Conservation (phyloP, 2,888 invertebrate species). For the Athrips mouffetella region DNA sequence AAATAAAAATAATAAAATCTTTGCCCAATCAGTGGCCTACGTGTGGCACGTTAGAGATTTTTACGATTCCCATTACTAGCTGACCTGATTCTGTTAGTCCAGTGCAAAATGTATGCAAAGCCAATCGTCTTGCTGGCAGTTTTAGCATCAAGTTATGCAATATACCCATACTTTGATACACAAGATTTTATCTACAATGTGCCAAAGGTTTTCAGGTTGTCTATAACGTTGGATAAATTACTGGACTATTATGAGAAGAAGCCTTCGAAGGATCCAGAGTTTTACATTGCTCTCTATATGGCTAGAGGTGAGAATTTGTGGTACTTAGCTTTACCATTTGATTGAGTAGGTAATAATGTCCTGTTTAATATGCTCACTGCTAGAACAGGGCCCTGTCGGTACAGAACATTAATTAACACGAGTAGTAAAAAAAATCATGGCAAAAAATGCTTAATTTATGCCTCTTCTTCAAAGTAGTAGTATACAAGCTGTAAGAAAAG, state of each 20-base stretch:
- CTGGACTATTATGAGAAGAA: constrained; percentile 65
- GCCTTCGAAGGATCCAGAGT: constrained; percentile 71
- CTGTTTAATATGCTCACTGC: too few relatives aligned
- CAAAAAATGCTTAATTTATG: too few relatives aligned
- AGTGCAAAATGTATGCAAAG: constrained; percentile 52
- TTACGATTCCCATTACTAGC: constrained; percentile 39
- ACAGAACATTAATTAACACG: too few relatives aligned
- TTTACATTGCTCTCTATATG: constrained; percentile 60
- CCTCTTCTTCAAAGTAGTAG: too few relatives aligned
- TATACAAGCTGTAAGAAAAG: too few relatives aligned
- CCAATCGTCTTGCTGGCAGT: constrained; percentile 43
- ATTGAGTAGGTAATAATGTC: too few relatives aligned
- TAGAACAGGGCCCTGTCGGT: too few relatives aligned
- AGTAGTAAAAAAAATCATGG: too few relatives aligned
- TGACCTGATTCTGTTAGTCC: constrained; percentile 39
- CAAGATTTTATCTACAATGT: constrained; percentile 73
- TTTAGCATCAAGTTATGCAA: constrained; percentile 36
- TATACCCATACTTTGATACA: constrained; percentile 71
- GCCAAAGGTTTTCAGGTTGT: constrained; percentile 69
- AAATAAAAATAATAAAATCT: constrained; percentile 1
- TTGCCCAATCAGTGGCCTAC: constrained; percentile 29
- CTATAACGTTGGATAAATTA: constrained; percentile 62
- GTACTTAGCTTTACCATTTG: too few relatives aligned
- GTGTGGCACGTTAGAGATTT: constrained; percentile 40
- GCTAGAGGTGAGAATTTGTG: constrained; percentile 55